phyloP scores from a whole-genome alignment of 1,140 invertebrate species.

The Drosophila pectinifera region DNA sequence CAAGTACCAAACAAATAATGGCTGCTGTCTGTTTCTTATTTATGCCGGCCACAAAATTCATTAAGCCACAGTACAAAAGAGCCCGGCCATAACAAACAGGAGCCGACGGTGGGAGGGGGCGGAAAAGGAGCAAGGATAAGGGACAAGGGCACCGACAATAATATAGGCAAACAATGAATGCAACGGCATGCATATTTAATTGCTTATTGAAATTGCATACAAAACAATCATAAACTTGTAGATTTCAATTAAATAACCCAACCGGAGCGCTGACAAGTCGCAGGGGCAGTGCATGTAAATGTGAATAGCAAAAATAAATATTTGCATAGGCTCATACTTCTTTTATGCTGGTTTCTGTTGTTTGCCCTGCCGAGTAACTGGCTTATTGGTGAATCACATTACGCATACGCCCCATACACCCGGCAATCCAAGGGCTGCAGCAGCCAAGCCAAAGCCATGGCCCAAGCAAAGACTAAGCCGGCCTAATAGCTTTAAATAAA shows the following conservation, averaged over 20 bases:
- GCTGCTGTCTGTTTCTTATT: constrained; percentile 71
- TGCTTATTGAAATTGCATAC: constrained; percentile 61
- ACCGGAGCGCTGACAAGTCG: constrained; percentile 37
- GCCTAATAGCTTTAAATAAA: constrained; percentile 74
- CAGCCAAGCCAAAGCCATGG: constrained; percentile 15
- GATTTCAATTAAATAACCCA: constrained; percentile 72
- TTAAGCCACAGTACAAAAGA: constrained; percentile 64
- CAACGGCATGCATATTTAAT: constrained; percentile 67
- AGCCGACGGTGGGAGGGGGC: constrained; percentile 2
- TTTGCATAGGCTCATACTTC: constrained; percentile 36
- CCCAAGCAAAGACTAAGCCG: constrained; percentile 42
- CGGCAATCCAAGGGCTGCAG: neutral
- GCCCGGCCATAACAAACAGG: constrained; percentile 64
- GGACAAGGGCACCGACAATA: constrained; percentile 33
- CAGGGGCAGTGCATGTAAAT: constrained; percentile 13
- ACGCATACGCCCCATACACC: constrained; percentile 29
- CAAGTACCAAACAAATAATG: constrained; percentile 67
- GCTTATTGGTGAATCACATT: constrained; percentile 53
- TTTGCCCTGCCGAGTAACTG: constrained; percentile 33
- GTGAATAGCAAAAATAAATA: constrained; percentile 53
- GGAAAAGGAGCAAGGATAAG: constrained; percentile 3
- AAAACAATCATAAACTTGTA: constrained; percentile 72
- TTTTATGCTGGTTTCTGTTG: constrained; percentile 23
- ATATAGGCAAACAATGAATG: constrained; percentile 65
- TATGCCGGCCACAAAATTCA: constrained; percentile 65